Evolutionary conservation across 2,888 invertebrate genomes (phyloP).

Genomic region (Cecidostiba fungosa): DNA sequence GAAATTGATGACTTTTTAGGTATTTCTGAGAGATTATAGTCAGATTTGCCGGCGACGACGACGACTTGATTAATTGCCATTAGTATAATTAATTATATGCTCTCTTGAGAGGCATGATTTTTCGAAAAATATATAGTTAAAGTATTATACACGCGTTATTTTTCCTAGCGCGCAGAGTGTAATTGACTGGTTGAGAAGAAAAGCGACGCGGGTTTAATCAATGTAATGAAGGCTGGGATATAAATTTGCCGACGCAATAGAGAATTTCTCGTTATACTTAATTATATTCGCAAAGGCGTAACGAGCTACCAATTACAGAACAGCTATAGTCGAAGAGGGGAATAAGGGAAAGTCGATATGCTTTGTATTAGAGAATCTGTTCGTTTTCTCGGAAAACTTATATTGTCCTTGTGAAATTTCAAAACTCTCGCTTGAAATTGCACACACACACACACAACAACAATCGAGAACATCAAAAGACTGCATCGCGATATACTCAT

Average conservation of each 20-base stretch:
- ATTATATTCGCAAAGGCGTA: neutral
- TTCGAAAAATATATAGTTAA: neutral
- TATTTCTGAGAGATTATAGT: neutral
- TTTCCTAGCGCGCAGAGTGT: neutral
- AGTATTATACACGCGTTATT: neutral
- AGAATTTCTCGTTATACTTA: slow-evolving; percentile 6
- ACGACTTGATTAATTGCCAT: neutral
- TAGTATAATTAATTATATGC: neutral
- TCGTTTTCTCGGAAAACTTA: neutral
- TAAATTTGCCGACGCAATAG: neutral
- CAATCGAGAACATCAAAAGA: too few species aligned
- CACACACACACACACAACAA: too few species aligned
- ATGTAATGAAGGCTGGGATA: neutral
- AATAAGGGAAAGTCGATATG: too few species aligned
- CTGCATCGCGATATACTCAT: too few species aligned
- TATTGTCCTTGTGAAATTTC: too few species aligned
- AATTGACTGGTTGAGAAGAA: neutral
- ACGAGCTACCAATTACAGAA: neutral
- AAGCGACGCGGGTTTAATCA: slow-evolving; percentile 6
- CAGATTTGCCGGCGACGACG: neutral
- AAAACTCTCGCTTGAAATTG: too few species aligned
- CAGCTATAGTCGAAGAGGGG: neutral
- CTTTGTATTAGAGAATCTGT: too few species aligned
- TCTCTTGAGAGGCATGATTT: neutral
- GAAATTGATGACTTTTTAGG: neutral